These are phyloP conservation scores for Solen grandis DNA, from an alignment of 1,140 invertebrate genomes.

Conservation along the genomic window DNA sequence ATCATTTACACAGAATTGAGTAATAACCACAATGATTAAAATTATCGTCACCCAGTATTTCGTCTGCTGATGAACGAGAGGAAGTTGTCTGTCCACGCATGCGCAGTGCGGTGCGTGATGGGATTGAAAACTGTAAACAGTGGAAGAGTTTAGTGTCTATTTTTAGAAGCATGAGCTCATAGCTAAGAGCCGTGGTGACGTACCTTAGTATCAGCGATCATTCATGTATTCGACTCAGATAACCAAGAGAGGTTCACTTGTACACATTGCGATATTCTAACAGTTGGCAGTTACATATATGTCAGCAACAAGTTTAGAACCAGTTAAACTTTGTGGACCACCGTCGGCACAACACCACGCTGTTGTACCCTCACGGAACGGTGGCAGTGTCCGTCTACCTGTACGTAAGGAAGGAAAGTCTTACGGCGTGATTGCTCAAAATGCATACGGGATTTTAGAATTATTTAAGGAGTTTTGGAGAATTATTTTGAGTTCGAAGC, in stretches of 20 bases:
- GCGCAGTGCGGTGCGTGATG: slow-evolving; percentile 21
- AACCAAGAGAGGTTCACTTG: slow-evolving; percentile 33
- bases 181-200: slow-evolving; percentile 45
- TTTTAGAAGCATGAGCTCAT: slow-evolving; percentile 52
- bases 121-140: slow-evolving; percentile 39
- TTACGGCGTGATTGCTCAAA: slow-evolving; percentile 28
- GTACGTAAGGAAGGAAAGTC: slow-evolving; percentile 15
- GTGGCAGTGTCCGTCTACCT: slow-evolving; percentile 38
- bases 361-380: background rate
- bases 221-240: slow-evolving; percentile 55
- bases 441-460: slow-evolving; percentile 23
- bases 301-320: slow-evolving; percentile 38
- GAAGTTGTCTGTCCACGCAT: slow-evolving; percentile 10
- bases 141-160: slow-evolving; percentile 9
- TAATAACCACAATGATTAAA: background rate
- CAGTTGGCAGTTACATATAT: slow-evolving; percentile 52
- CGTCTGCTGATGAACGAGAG: background rate
- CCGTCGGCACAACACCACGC: background rate
- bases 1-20: no score
- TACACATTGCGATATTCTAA: slow-evolving; percentile 43
- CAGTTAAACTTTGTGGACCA: background rate
- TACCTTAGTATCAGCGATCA: slow-evolving; percentile 50
- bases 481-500: slow-evolving; percentile 29
- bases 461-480: slow-evolving; percentile 24
- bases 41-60: background rate